Base-by-base conservation (phyloP, 1,140 invertebrate species). In the Drosophila sturtevanti region DNA sequence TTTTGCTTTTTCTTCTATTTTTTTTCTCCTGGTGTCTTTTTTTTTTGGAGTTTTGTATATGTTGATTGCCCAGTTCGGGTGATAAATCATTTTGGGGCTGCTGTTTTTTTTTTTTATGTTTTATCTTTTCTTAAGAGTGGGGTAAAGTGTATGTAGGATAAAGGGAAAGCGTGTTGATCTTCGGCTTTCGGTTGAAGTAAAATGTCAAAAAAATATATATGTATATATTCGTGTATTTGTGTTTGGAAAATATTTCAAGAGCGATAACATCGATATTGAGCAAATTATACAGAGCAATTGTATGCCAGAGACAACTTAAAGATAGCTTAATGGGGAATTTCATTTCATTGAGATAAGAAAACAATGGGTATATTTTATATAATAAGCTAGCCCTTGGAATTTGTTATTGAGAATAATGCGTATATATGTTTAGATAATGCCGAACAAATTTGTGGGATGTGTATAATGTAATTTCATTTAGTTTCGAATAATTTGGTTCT, bases 121-220 rank as follows among this genome's bases (percentile, higher is more conserved):
- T 31, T 31, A 3, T 31, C 27, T 31, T 31, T 31, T 31, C 6
- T 21, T 21, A 48, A 48, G 41, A 48, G 16, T 48, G 16, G 16
- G 41, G 16, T 44, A 44, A 44, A 44, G 41, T 44, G 41, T 44
- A 37, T 37, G 11, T 37, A 37, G 35, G 37, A 38, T 38, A 48
- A 48, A 48, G 41, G 41, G 41, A 48, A 48, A 48, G 18, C 41
- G 41, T 48, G 41, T 48, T 48, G 41, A 48, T 18, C 41, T 48
- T 48, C 41, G 41, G 21, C 41, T 48, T 21, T 48, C 9, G 9
- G 16, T 21, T 21, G 41, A 48, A 48, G 41, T 48, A 48, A 48
- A 48, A 48, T 48, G 41, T 48, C 41, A 48, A 48, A 44, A 18
- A 7, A 44, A 9, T 6, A 5, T 31, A 31, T 31, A 31, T 31